Conservation (phyloP, 2,113 vertebrate species). For the Nycticorax nycticorax region DNA sequence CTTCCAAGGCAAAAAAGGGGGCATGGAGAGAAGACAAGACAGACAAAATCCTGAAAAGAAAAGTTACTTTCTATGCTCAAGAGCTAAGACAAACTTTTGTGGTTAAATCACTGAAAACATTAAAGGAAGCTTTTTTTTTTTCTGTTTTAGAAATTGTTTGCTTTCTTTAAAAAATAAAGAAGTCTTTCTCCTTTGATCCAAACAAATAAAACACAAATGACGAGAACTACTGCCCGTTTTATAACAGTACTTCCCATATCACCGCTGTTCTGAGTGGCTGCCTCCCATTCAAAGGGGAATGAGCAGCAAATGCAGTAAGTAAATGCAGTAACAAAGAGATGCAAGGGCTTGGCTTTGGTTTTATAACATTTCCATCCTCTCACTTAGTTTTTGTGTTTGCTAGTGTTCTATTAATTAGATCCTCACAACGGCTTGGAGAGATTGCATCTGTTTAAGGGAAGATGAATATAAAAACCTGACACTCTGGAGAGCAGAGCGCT, state of each 20-base stretch:
- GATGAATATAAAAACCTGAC: neutral
- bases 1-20: neutral
- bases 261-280: neutral
- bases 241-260: neutral
- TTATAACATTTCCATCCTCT: neutral
- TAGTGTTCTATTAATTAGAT: neutral
- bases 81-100: neutral
- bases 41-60: neutral
- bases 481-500: neutral
- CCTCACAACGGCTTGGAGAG: neutral
- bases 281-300: neutral
- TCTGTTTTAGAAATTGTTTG: neutral
- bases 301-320: neutral
- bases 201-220: neutral
- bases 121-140: neutral
- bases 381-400: neutral
- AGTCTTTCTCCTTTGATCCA: constrained; percentile 6
- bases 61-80: neutral
- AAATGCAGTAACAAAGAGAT: neutral
- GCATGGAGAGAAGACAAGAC: neutral
- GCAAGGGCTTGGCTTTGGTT: neutral
- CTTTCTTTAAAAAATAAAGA: neutral
- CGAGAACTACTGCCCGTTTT: neutral
- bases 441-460: neutral
- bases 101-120: neutral